Evolutionary conservation across 2,113 vertebrate species (phyloP), one percentile per base, ranked within the genome.

Genomic region (Rhynchomys soricoides): DNA sequence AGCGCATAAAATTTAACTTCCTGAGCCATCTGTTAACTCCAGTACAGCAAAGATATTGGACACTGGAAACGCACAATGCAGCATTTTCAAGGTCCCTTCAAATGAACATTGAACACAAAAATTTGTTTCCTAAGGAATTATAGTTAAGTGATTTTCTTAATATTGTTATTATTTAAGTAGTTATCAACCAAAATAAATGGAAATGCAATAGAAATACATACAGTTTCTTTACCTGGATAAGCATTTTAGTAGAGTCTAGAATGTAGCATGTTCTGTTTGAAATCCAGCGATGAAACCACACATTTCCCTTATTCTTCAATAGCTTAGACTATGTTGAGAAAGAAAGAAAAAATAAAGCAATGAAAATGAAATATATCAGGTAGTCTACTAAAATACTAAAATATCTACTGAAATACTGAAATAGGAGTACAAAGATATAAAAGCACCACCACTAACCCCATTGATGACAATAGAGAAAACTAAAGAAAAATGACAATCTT

Each of bases 1-100:
- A 81, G 71, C 10, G 75, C 7, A 87, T 37, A 71, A 91, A 62
- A 75, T 83, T 91, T 86, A 93, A 92, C 78, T 93, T 90, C 94
- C 75, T 73, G 15, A 94, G 43, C n/a, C 70, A 90, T 95, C 43
- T 88, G 5, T 26, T 85, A 57, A 19, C 64, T 85, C 19, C 55
- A 85, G 17, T 19, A 79, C 50, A 87, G 55, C 40, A 93, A 96
- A 89, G 50, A 85, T 83, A 50, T 57, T 37, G 78, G 21, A 90
- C 12, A 50, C 3, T 48, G 7, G n/a, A 83, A 96, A 92, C 45
- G 68, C 1, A 43, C 3, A 37, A 55, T 17, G 8, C 10, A 85
- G 92, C 40, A n/a, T 24, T 81, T 78, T 43, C 48, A 68, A 95
- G 43, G 81, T 66, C 7, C 11, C 3, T 91, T 95, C 83, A 97